Evolutionary conservation across 2,797 vertebrate species (phyloP), one percentile per base, ranked within the genome.

Genomic region (Peromyscus eremicus): DNA sequence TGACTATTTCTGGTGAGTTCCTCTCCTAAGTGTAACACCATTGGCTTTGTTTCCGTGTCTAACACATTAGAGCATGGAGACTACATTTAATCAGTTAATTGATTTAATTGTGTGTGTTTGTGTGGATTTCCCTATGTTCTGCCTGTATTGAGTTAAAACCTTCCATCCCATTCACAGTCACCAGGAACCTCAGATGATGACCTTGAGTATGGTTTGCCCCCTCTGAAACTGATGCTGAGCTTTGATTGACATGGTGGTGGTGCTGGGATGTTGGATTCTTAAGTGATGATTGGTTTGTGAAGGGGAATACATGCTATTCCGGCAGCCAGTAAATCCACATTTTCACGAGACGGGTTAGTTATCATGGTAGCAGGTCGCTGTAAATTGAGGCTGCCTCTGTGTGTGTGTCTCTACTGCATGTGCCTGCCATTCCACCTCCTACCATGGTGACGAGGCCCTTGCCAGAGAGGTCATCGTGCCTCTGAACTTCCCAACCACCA

Each of bases 1-100:
- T 66, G 21, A 73, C 66, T 14, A 32, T 71, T 91, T 94, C 57
- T 62, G 17, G 87, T 82, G 29, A 13, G 68, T 62, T 95, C 52
- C 37, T 84, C 85, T 73, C 70, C 49, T 66, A 90, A 73, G 64
- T 19, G 64, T 37, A 93, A 43, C 32, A 25, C 29, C 66, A 6
- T 7, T 88, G 60, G 29, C 52, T 87, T 83, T 57, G 29, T 91
- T 91, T 73, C 81, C 23, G 46, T 68, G 16, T 66, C 89, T 90
- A 92, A 89, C 23, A 83, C 83, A 82, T 37, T 62, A 64, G 81
- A 90, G 25, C 43, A 87, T 16, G 8, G 92, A 89, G 79, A 66
- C 32, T 80, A 43, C 79, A 68, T 77, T 90, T 89, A 92, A 91
- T 71, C 94, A 34, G n/a, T n/a, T 79, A 73, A 29, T 29, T 34